Evolutionary conservation across 2,797 vertebrate species (phyloP).

Genomic region (Pogoniulus pusillus): DNA sequence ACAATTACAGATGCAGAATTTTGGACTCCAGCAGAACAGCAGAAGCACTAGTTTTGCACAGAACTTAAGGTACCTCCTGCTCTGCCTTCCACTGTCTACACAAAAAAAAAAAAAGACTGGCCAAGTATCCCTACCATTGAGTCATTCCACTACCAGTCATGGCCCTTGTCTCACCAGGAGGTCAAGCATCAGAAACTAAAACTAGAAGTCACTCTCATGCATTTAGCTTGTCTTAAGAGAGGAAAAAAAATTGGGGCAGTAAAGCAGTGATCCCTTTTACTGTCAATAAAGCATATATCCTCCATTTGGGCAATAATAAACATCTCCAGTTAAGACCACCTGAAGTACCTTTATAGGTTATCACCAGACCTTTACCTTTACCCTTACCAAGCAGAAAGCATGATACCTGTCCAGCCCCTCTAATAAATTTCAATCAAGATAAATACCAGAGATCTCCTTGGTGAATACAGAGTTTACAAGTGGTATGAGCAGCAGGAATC

Average conservation of each 20-base stretch:
- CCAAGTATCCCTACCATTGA: background rate
- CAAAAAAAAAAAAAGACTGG: background rate
- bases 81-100: background rate
- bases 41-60: background rate
- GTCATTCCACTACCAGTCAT: background rate
- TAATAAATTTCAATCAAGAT: background rate
- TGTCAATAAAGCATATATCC: background rate
- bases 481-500: background rate
- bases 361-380: constrained; percentile 3
- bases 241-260: background rate
- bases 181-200: background rate
- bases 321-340: background rate
- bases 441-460: constrained; percentile 4
- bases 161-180: background rate
- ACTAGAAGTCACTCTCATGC: background rate
- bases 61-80: background rate
- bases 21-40: background rate
- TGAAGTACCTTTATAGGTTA: background rate
- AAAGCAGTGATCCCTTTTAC: background rate
- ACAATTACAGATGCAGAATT: background rate
- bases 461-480: background rate
- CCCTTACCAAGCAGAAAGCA: background rate
- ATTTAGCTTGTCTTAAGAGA: background rate
- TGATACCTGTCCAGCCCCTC: background rate
- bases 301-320: constrained; percentile 8